A percentile compares a stretch with the other conserved stretches of the same genome.
Conservation (phyloP, 2,888 invertebrate genomes). For the Gandaritis pyraliata region DNA sequence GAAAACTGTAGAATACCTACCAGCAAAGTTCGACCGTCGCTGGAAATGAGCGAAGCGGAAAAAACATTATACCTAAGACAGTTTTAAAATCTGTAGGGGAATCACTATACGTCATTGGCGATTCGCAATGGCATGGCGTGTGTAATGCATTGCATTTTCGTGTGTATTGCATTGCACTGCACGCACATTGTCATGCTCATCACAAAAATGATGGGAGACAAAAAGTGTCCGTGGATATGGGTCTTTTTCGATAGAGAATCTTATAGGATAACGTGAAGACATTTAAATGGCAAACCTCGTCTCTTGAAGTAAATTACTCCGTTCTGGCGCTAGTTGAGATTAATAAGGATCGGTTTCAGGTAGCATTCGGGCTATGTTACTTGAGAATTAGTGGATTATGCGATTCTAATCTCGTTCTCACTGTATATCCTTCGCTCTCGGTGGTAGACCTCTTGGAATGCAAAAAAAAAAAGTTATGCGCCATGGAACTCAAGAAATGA, state of each 20-base stretch:
- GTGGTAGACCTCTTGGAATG: not conserved
- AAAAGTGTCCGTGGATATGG: too few relatives aligned
- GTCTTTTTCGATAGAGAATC: too few relatives aligned
- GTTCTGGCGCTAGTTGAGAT: not conserved
- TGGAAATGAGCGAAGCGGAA: not conserved
- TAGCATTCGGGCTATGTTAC: not conserved
- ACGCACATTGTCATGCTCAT: too few relatives aligned
- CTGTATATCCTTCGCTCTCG: not conserved
- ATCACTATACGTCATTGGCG: too few relatives aligned
- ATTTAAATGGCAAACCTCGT: too few relatives aligned
- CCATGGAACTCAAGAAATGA: not conserved
- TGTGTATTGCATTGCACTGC: too few relatives aligned
- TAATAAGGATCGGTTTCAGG: conserved; percentile 24
- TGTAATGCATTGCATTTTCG: too few relatives aligned
- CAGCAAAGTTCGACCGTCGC: not conserved
- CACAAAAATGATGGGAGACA: too few relatives aligned
- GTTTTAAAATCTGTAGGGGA: too few relatives aligned
- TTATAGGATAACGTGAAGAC: too few relatives aligned
- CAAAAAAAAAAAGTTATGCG: not conserved
- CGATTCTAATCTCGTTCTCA: not conserved
- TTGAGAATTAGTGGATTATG: conserved; percentile 7
- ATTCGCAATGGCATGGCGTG: too few relatives aligned
- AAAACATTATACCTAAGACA: too few relatives aligned
- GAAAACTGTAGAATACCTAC: not conserved
- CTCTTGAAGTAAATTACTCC: not conserved